Evolutionary conservation across 2,888 invertebrate genomes (phyloP), one percentile per base, ranked within the genome.

Genomic region (Spialia ferax): DNA sequence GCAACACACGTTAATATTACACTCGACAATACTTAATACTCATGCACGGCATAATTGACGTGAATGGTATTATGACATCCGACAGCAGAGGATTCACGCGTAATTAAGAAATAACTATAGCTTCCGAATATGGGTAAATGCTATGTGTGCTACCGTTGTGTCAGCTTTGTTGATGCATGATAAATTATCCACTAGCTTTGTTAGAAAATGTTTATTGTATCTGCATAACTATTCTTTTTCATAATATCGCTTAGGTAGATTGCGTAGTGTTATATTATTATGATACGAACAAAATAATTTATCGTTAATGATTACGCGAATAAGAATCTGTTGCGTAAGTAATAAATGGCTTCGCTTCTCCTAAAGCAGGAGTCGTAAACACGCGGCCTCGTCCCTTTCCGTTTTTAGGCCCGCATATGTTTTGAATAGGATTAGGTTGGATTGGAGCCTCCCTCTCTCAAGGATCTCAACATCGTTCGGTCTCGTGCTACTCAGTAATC

Each of bases 41-140:
- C 22, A 10, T 42, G 32, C 35, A 38, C 20, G 23, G 6, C 57
- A 23, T 59, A 59, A 59, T 59, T 22, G 56, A 11, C 35, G 20
- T 18, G 18, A n/a, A 57, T 23, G 1, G 23, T 42, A 23, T 38
- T 42, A 10, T 59, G 23, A 38, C 42, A 59, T 42, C 38, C 57
- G 35, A 38, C 57, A 23, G 7, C 23, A 38, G 32, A 57, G 59
- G 42, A 45, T 59, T 26, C 18, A 45, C 42, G 23, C 59, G 18
- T 26, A 59, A 45, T 45, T 45, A 59, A 59, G 42, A 59, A 26
- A 26, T 45, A 23, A 45, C 45, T 45, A 26, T 26, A 45, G 50
- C 8, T 42, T 35, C 32, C 35, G 29, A 59, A 42, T 42, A 22
- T 42, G 38, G 38, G 1, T 22, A 57, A 15, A 38, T 56, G 18